phyloP scores from a whole-genome alignment of 2,888 invertebrate genomes.

The Helicoverpa assulta region DNA sequence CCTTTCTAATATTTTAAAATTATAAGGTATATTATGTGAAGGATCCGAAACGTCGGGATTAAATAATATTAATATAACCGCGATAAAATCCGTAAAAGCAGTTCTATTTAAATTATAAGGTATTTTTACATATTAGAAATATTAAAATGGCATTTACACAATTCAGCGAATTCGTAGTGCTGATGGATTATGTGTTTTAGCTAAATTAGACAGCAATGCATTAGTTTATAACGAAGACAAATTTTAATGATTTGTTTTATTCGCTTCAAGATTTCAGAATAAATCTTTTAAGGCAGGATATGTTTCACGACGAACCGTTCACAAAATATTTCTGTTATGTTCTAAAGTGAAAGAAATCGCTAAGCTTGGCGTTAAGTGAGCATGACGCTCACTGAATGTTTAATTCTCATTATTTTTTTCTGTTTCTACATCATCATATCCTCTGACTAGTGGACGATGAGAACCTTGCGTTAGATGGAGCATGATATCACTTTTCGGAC shows the following conservation, averaged over 20 bases:
- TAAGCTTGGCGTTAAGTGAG: slow-evolving; percentile 32
- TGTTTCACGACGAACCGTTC: slow-evolving; percentile 24
- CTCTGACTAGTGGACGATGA: slow-evolving; percentile 30
- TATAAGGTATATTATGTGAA: background rate
- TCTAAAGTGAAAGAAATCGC: slow-evolving; percentile 25
- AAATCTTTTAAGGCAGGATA: slow-evolving; percentile 35
- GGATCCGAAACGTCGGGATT: too few relatives aligned
- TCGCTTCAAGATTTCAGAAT: slow-evolving; percentile 25
- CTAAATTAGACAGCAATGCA: slow-evolving; percentile 12
- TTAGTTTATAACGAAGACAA: slow-evolving; percentile 13
- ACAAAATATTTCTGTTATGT: slow-evolving; percentile 39
- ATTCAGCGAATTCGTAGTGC: slow-evolving; percentile 11
- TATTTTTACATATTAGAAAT: background rate
- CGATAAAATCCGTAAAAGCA: too few relatives aligned
- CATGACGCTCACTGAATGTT: slow-evolving; percentile 43
- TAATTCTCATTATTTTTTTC: slow-evolving; percentile 40
- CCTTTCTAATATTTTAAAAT: background rate
- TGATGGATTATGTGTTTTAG: slow-evolving; percentile 21
- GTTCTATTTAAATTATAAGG: too few relatives aligned
- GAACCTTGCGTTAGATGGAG: slow-evolving; percentile 36
- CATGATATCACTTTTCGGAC: slow-evolving; percentile 81
- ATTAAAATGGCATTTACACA: background rate
- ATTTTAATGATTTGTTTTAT: slow-evolving; percentile 25
- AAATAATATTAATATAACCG: too few relatives aligned
- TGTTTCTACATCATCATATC: slow-evolving; percentile 40